Evolutionary conservation across 2,113 vertebrate species (phyloP), one percentile per base, ranked within the genome.

Genomic region (Rhineura floridana): DNA sequence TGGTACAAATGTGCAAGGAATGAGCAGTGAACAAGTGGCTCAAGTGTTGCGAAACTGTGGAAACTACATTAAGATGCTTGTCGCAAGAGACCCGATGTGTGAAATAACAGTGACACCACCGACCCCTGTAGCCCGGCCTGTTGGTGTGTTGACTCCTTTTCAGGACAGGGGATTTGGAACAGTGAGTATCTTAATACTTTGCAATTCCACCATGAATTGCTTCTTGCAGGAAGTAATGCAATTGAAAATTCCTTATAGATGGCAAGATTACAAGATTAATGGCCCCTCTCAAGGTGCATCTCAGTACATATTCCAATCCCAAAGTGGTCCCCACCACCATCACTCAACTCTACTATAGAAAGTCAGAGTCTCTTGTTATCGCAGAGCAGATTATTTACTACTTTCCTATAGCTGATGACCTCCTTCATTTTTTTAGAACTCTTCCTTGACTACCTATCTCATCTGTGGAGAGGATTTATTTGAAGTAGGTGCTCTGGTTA

Each of bases 21-120:
- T 99, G 96, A 97, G 84, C 94, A 99, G 98, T 2, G 99, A 99
- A 89, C 98, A 99, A 92, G 98, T 99, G 5, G 99, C 99, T 1
- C 97, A 97, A 84, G 98, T 98, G 84, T 95, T 99, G 86, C 98
- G 98, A 86, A 98, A 96, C 69, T 99, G 99, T 12, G 99, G 99
- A 65, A 98, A 96, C 91, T 96, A 93, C 0, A 98, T 99, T 78
- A 96, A 95, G 91, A 98, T 99, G 98, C 92, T 98, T 0, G 96
- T 99, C 1, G 99, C 99, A 1, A 97, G 98, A 79, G 96, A 98
- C 75, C 98, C 97, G 0, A 80, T 25, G 12, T 95, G 93, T 33
- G 96, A 96, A 83, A 55, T 89, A 72, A 50, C 91, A 4, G 73
- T 91, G 19, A 92, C 93, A n/a, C 98, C 98, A 3, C 97, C 98